These are phyloP conservation scores for Parazoanthus swiftii DNA, from an alignment of 92 coral and sea anemone species.

Conservation along the genomic window DNA sequence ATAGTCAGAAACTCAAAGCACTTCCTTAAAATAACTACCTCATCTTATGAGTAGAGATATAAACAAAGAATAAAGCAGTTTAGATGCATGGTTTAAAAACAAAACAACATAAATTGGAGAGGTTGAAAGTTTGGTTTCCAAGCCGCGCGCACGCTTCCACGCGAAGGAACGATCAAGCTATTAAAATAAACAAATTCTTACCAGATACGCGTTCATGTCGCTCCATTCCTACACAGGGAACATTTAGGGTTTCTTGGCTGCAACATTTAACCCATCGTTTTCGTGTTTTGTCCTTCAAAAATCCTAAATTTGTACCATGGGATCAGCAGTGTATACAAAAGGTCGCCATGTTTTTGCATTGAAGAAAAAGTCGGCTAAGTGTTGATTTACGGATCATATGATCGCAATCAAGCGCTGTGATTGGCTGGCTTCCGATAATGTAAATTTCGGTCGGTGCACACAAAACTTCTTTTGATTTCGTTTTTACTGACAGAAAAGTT, in stretches of 20 bases:
- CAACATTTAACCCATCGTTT: slow-evolving; percentile 62
- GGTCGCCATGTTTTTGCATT: slow-evolving; percentile 60
- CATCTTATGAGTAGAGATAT: neutral
- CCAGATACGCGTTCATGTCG: slow-evolving; percentile 69
- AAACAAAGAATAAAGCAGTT: slow-evolving; percentile 38
- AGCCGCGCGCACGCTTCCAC: slow-evolving; percentile 41
- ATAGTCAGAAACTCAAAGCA: neutral
- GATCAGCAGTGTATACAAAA: slow-evolving; percentile 43
- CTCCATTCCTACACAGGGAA: slow-evolving; percentile 58
- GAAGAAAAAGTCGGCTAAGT: slow-evolving; percentile 47
- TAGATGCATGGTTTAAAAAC: slow-evolving; percentile 28
- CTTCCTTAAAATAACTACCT: neutral
- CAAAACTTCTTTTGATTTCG: neutral
- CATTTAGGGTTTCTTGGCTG: slow-evolving; percentile 38
- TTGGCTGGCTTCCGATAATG: slow-evolving; percentile 48
- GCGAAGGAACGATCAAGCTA: slow-evolving; percentile 34
- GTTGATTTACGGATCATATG: slow-evolving; percentile 74
- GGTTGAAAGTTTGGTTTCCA: slow-evolving; percentile 28
- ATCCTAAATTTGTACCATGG: slow-evolving; percentile 45
- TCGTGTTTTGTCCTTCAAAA: slow-evolving; percentile 26
- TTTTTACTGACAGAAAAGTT: neutral
- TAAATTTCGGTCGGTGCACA: slow-evolving; percentile 20
- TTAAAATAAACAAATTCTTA: slow-evolving; percentile 42
- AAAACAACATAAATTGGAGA: slow-evolving; percentile 26
- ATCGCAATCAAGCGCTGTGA: slow-evolving; percentile 40